These are phyloP conservation scores for Seriola quinqueradiata DNA, from an alignment of 2,113 vertebrate species.

Conservation along the genomic window DNA sequence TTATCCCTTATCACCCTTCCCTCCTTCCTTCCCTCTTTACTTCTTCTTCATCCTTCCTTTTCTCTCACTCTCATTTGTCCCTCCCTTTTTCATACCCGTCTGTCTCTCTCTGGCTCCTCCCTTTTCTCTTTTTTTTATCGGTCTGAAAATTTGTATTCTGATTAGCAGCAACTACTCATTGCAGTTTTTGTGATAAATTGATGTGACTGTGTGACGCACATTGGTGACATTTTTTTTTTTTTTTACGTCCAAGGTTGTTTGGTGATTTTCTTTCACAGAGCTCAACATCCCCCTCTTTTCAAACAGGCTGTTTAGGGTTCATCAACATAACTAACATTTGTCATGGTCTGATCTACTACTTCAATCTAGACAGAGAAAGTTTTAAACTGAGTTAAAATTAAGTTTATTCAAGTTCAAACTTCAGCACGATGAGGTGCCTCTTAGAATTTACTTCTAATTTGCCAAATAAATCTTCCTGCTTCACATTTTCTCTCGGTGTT, in stretches of 20 bases:
- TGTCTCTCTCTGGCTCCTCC: background rate
- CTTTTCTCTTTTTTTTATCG: background rate
- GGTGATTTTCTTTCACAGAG: background rate
- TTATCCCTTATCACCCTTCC: background rate
- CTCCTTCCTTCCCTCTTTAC: background rate
- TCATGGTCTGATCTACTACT: too few species aligned
- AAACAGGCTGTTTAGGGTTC: background rate
- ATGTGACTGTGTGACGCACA: background rate
- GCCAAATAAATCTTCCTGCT: too few species aligned
- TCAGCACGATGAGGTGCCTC: too few species aligned
- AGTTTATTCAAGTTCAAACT: too few species aligned
- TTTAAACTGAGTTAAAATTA: too few species aligned
- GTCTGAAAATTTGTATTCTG: constrained; percentile 10
- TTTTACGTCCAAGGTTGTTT: constrained; percentile 13
- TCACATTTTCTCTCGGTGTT: too few species aligned
- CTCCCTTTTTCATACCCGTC: background rate
- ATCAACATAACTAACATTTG: background rate
- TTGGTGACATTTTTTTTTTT: background rate
- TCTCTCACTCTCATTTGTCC: background rate
- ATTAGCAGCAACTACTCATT: background rate
- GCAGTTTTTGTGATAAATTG: background rate
- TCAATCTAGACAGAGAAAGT: too few species aligned
- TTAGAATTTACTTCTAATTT: too few species aligned
- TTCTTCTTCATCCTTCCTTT: background rate
- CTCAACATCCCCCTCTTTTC: background rate